These are phyloP conservation scores for Diphyllodes magnificus DNA, from an alignment of 2,113 vertebrate genomes.

Conservation along the genomic window DNA sequence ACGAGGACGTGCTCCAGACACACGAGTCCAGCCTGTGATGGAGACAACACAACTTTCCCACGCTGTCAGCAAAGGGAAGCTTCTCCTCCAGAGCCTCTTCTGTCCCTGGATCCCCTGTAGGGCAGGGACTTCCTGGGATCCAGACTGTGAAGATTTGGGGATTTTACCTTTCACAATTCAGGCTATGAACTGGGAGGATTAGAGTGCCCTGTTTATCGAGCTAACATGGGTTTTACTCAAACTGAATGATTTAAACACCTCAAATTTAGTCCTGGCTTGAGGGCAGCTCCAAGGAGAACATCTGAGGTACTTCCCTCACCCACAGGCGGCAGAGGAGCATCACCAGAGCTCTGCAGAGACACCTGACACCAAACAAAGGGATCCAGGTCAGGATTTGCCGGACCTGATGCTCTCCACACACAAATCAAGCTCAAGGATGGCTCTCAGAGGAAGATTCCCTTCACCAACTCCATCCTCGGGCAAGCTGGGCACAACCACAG, in stretches of 20 bases:
- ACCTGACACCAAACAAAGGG: background rate
- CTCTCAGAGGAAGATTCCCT: background rate
- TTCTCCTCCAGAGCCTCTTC: background rate
- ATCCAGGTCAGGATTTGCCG: background rate
- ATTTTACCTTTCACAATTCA: background rate
- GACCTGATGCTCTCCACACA: background rate
- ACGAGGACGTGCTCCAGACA: background rate
- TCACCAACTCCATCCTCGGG: background rate
- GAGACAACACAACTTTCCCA: background rate
- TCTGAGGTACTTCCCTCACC: background rate
- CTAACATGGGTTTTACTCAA: background rate
- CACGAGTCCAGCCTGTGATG: background rate
- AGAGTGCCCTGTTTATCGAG: background rate
- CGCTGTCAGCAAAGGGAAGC: background rate
- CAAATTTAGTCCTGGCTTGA: background rate
- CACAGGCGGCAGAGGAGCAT: background rate
- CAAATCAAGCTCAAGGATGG: fast-evolving
- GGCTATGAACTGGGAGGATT: fast-evolving
- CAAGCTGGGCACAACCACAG: too few species aligned
- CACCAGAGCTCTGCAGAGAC: background rate
- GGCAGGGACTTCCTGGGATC: background rate
- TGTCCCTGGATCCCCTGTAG: background rate
- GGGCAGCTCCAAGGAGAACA: background rate
- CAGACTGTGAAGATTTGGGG: background rate
- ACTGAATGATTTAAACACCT: fast-evolving